Base-by-base conservation (phyloP, 2,797 vertebrate species). In the Numenius phaeopus region DNA sequence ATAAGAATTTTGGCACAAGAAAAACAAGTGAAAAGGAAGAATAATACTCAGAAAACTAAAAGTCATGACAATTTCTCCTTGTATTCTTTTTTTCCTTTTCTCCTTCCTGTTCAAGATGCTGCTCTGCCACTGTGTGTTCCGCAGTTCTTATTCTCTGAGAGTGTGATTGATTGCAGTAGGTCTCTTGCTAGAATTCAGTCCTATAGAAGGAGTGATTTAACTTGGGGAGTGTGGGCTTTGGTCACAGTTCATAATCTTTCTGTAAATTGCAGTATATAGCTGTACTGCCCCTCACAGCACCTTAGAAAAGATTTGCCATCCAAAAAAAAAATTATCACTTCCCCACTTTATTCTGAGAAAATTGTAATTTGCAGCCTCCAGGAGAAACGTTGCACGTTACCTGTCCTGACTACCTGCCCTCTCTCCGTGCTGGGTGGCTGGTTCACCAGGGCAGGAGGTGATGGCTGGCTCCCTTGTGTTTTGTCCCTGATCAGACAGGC, bases 171-270 rank as follows among this genome's bases (percentile, higher is more conserved):
- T 62, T 92, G 90, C 15, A 16, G 59, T 54, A 44, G 71, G 86
- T 90, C 34, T 88, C 47, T 67, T 57, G 86, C 22, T 73, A 54
- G 46, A 87, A 78, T 79, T 89, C 59, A 54, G 59, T 84, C 67
- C 71, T 83, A 50, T 58, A 73, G 47, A 80, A 91, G 49, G 42
- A 58, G 50, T 91, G 82, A 79, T 89, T 94, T 92, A 66, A 89
- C 62, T 49, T 80, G 47, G 18, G 50, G 64, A 80, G 11, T 61
- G 17, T 30, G 58, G 83, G 34, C 61, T 80, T 87, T 1, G 6
- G 83, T 85, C 93, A 89, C 64, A 81, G 87, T 75, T 78, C 90
- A 86, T 87, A 71, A 65, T 75, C 81, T 50, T 69, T 42, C 77
- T 30, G 22, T 61, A 75, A 89, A 89, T 72, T 34, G 87, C 89